Conservation (phyloP, 2,797 vertebrate genomes). For the Zenarchopterus dispar region DNA sequence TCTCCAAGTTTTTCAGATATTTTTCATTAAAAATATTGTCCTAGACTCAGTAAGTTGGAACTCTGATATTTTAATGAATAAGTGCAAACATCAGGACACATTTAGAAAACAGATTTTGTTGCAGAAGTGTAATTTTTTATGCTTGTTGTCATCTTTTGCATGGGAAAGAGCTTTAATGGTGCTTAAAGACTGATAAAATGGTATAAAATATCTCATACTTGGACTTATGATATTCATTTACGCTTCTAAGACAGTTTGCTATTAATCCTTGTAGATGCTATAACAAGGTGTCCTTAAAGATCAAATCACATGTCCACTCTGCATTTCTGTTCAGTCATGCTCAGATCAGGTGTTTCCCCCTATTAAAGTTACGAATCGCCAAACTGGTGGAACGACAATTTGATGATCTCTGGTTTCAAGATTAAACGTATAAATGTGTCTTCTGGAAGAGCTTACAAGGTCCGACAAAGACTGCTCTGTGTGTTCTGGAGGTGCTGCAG, state of each 20-base stretch:
- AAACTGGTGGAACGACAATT: conserved; percentile 40
- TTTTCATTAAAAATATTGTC: too few relatives aligned
- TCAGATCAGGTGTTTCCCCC: conserved; percentile 23
- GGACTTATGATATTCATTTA: background rate
- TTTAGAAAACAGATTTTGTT: background rate
- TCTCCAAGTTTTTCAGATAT: too few relatives aligned
- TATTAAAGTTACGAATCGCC: conserved; percentile 25
- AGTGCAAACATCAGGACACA: too few relatives aligned
- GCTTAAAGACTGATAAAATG: background rate
- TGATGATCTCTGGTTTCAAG: conserved; percentile 63
- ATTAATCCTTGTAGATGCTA: background rate
- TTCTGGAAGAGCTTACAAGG: conserved; percentile 52
- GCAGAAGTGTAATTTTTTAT: background rate
- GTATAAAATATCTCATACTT: background rate
- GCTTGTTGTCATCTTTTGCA: background rate
- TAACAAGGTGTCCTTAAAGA: background rate
- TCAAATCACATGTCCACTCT: conserved; percentile 27
- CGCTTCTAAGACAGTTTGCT: background rate
- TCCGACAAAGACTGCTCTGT: conserved; percentile 69
- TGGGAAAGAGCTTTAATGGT: too few relatives aligned
- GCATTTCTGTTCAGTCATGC: conserved; percentile 51
- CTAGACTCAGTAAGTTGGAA: too few relatives aligned
- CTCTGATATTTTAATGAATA: too few relatives aligned
- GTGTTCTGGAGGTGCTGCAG: conserved; percentile 36
- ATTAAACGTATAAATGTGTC: conserved; percentile 57